Percentiles rank a stretch among this genome's conserved stretches.
These are phyloP conservation scores for Pantala flavescens DNA, from an alignment of 1,140 invertebrate species.

Conservation along the genomic window DNA sequence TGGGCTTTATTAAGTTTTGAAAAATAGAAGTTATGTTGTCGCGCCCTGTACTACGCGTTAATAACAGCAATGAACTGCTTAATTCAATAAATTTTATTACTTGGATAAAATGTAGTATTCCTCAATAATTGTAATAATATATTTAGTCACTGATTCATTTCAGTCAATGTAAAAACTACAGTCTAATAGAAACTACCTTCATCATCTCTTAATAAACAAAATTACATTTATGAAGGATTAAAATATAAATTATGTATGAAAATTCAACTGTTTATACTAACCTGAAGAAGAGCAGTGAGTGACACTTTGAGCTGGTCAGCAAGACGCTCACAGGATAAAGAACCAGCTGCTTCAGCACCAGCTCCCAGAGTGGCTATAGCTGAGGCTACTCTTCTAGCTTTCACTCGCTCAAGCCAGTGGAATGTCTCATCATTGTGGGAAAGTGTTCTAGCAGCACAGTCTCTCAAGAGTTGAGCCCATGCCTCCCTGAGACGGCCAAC, in stretches of 20 bases:
- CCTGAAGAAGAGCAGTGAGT: background rate
- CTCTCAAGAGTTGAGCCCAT: slow-evolving; percentile 81
- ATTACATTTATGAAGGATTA: no score
- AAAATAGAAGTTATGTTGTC: no score
- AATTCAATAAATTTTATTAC: no score
- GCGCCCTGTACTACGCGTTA: no score
- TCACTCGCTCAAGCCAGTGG: slow-evolving; percentile 75
- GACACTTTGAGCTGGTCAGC: slow-evolving; percentile 22
- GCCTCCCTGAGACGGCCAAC: slow-evolving; percentile 73
- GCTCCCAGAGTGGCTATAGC: slow-evolving; percentile 17
- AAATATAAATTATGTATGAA: background rate
- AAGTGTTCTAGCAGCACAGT: slow-evolving; percentile 68
- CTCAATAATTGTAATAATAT: no score
- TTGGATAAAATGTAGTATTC: no score
- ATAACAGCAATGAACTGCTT: no score
- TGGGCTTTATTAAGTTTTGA: no score
- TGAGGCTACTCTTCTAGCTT: slow-evolving; percentile 30
- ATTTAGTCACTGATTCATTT: no score
- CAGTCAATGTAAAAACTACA: no score
- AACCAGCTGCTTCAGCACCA: slow-evolving; percentile 19
- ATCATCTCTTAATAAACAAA: no score
- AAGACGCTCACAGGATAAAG: slow-evolving; percentile 22
- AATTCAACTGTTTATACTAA: slow-evolving; percentile 15
- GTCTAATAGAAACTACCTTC: no score
- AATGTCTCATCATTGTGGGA: slow-evolving; percentile 92